Conservation (phyloP, 2,888 invertebrate species). For the Sarcophaga rosellei region DNA sequence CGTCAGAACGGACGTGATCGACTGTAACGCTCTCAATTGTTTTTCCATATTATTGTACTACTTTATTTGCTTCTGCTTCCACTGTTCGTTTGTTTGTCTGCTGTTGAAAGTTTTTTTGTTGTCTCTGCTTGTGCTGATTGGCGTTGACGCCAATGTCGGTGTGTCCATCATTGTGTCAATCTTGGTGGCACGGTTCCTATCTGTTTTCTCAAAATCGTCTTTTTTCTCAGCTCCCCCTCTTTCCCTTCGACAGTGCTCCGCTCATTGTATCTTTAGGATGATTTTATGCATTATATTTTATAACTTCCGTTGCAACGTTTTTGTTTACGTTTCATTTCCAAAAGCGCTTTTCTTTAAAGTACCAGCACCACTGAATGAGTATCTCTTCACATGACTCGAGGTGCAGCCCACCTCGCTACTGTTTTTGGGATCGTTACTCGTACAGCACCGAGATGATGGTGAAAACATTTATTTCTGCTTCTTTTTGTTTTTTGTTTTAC, state of each 20-base stretch:
- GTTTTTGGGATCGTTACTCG: slow-evolving; percentile 40
- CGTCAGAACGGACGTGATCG: not conserved
- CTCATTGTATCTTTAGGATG: slow-evolving; percentile 37
- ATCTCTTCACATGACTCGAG: slow-evolving; percentile 45
- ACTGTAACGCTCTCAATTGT: slow-evolving; percentile 47
- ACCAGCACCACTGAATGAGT: not conserved
- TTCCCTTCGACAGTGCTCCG: slow-evolving; percentile 3
- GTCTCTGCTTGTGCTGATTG: slow-evolving; percentile 27
- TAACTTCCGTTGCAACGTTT: slow-evolving; percentile 67
- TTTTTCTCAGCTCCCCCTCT: slow-evolving; percentile 7
- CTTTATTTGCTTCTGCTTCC: slow-evolving; percentile 64
- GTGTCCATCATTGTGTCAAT: slow-evolving; percentile 75
- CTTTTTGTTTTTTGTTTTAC: slow-evolving; percentile 16
- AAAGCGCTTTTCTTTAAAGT: slow-evolving; percentile 33
- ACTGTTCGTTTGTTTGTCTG: not conserved
- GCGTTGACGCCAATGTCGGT: slow-evolving; percentile 30
- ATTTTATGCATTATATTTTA: slow-evolving; percentile 59
- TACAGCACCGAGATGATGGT: not conserved
- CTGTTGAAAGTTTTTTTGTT: slow-evolving; percentile 61
- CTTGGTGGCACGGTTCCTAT: slow-evolving; percentile 76
- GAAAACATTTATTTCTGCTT: slow-evolving; percentile 16
- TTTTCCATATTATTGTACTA: slow-evolving; percentile 32
- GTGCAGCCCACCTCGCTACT: slow-evolving; percentile 57
- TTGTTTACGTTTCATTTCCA: slow-evolving; percentile 53
- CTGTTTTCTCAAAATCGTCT: slow-evolving; percentile 34